phyloP scores from a whole-genome alignment of 2,113 vertebrate genomes.

The Galbula dea region DNA sequence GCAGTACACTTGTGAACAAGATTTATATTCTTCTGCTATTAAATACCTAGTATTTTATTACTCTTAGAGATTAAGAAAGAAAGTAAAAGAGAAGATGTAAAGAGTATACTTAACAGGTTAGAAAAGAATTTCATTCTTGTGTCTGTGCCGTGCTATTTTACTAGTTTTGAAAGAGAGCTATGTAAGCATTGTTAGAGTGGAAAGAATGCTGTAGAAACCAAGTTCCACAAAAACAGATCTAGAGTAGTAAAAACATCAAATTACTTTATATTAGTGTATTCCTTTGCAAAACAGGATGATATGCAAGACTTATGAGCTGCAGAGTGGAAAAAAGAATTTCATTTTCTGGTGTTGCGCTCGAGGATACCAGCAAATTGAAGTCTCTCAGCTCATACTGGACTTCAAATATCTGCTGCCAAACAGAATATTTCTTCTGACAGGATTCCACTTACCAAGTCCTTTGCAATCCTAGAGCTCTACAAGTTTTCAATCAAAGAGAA shows the following conservation, averaged over 20 bases:
- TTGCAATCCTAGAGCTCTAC: not conserved
- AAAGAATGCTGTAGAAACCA: not conserved
- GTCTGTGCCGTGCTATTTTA: not conserved
- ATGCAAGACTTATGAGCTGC: not conserved
- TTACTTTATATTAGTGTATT: not conserved
- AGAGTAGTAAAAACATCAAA: not conserved
- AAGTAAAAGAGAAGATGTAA: not conserved
- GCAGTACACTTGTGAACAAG: not conserved
- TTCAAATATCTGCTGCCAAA: conserved; percentile 17
- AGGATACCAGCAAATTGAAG: conserved; percentile 26
- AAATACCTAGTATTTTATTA: not conserved
- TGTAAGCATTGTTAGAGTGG: not conserved
- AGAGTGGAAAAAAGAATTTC: not conserved
- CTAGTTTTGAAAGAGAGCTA: not conserved
- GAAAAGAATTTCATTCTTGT: not conserved
- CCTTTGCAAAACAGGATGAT: not conserved
- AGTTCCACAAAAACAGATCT: not conserved
- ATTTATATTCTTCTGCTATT: not conserved
- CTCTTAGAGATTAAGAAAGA: not conserved
- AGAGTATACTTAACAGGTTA: not conserved
- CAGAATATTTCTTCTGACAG: conserved; percentile 52
- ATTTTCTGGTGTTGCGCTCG: not conserved
- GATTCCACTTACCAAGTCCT: not conserved
- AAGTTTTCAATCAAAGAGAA: conserved; percentile 25
- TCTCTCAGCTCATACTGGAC: not conserved